Conservation (phyloP, 2,888 invertebrate species). For the Parnassius orleans region DNA sequence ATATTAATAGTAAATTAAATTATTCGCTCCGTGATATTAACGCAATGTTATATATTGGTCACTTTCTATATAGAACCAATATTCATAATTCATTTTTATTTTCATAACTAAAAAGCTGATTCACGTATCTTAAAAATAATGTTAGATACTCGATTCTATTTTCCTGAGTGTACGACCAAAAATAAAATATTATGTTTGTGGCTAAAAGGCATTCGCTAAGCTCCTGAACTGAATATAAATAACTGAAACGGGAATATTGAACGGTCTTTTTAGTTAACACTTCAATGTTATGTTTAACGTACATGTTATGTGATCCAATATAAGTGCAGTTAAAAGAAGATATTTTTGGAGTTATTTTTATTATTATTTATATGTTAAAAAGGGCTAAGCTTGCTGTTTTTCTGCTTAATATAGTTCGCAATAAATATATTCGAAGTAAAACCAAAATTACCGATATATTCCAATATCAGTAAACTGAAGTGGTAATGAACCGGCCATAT, state of each 20-base stretch:
- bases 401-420: no score
- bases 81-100: slow-evolving; percentile 19
- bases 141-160: slow-evolving; percentile 31
- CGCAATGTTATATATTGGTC: no score
- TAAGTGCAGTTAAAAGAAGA: slow-evolving; percentile 5
- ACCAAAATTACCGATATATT: no score
- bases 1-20: no score
- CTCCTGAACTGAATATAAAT: slow-evolving; percentile 33
- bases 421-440: no score
- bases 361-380: no score
- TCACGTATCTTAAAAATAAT: slow-evolving; percentile 17
- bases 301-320: slow-evolving; percentile 28
- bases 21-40: no score
- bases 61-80: slow-evolving; percentile 16
- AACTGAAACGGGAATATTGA: slow-evolving; percentile 22
- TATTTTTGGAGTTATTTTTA: no score
- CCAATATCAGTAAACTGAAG: no score
- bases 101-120: slow-evolving; percentile 13
- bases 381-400: no score
- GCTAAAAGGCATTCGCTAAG: slow-evolving; percentile 27
- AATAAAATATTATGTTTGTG: slow-evolving; percentile 32
- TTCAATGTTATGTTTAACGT: slow-evolving; percentile 14
- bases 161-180: slow-evolving; percentile 33
- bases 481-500: no score
- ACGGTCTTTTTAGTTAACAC: slow-evolving; percentile 7